Evolutionary conservation across 2,113 vertebrate species (phyloP).

Genomic region (Odocoileus virginianus): DNA sequence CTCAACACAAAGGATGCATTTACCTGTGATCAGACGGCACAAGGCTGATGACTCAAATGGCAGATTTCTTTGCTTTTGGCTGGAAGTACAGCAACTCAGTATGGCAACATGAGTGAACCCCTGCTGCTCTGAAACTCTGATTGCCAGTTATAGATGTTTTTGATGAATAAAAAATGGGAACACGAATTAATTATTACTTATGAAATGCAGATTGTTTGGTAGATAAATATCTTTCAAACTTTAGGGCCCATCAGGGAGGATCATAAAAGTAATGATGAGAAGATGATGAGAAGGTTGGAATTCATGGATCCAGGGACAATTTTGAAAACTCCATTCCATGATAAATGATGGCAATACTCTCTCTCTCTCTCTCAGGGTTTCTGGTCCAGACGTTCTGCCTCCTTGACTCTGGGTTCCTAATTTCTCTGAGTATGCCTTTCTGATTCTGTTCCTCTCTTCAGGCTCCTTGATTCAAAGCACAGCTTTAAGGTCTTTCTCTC

Average conservation of each 20-base stretch:
- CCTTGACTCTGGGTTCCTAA: neutral
- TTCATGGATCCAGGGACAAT: neutral
- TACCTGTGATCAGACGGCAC: constrained; percentile 38
- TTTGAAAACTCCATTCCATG: neutral
- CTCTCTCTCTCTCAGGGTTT: neutral
- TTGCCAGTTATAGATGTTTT: constrained; percentile 46
- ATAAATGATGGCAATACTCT: neutral
- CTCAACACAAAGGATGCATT: neutral
- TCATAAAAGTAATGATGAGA: neutral
- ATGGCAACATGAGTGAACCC: neutral
- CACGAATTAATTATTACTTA: constrained; percentile 58
- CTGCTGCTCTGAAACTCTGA: constrained; percentile 46
- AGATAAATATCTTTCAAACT: constrained; percentile 60
- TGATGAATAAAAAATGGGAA: constrained; percentile 70
- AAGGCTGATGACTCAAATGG: neutral
- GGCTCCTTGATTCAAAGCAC: neutral
- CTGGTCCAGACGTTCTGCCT: neutral
- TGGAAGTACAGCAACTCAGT: neutral
- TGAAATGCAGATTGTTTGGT: constrained; percentile 63
- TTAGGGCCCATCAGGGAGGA: neutral
- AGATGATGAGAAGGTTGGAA: neutral
- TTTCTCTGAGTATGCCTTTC: neutral
- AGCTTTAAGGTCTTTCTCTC: neutral
- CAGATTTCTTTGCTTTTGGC: constrained; percentile 41
- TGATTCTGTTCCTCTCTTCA: neutral